A percentile compares a stretch with the other conserved stretches of the same genome.
Evolutionary conservation across 2,888 invertebrate genomes (phyloP).

Genomic region (Catocala nupta): DNA sequence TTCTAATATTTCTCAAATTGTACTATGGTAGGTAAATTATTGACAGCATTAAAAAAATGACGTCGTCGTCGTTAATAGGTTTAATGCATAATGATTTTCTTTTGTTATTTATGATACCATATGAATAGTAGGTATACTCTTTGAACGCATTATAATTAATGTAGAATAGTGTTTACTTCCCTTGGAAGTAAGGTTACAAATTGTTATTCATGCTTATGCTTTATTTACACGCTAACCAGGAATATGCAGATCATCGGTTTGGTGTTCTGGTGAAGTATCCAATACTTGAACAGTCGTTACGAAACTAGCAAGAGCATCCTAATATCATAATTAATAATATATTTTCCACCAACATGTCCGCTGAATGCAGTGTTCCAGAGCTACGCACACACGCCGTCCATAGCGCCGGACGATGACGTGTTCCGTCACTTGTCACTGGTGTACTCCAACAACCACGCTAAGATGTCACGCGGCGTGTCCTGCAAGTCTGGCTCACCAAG

Average conservation of each 20-base stretch:
- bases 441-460: conserved; percentile 95
- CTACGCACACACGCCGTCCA: conserved; percentile 92
- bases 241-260: conserved; percentile 91
- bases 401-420: conserved; percentile 97
- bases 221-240: conserved; percentile 84
- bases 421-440: conserved; percentile 94
- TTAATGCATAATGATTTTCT: no score
- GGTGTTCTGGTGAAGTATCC: conserved; percentile 90
- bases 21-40: no score
- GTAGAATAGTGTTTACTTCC: no score
- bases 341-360: conserved; percentile 83
- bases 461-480: conserved; percentile 95
- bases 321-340: conserved; percentile 28
- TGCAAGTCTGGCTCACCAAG: conserved; percentile 92
- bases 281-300: not conserved
- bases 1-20: no score
- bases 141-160: no score
- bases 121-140: no score
- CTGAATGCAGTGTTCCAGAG: conserved; percentile 94
- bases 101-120: no score
- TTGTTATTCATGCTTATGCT: conserved; percentile 2
- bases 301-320: not conserved
- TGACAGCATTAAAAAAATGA: no score
- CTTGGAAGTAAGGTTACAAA: no score
- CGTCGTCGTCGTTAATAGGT: no score